Percentiles rank a stretch among this genome's conserved stretches.
Evolutionary conservation across 2,113 vertebrate species (phyloP).

Genomic region (Xenopus laevis): DNA sequence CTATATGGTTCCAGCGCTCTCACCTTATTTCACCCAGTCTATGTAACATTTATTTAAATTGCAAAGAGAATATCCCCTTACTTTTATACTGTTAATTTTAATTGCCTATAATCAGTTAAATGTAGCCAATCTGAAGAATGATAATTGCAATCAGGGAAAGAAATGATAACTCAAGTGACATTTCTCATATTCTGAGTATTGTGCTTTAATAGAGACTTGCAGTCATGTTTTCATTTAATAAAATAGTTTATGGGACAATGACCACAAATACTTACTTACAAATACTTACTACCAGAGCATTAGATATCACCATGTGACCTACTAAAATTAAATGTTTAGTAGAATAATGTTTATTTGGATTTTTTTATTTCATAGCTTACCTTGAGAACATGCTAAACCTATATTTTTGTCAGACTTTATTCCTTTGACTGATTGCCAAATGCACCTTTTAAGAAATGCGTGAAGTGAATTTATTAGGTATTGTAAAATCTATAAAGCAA

Average conservation of each 20-base stretch:
- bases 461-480: background rate
- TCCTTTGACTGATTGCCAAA: background rate
- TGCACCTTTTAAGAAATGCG: background rate
- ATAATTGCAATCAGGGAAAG: slow-evolving; percentile 1
- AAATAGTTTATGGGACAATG: slow-evolving; percentile 55
- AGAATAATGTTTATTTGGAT: no score
- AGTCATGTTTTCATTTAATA: slow-evolving; percentile 52
- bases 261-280: slow-evolving; percentile 51
- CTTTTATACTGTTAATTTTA: background rate
- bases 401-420: background rate
- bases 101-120: background rate
- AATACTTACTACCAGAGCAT: slow-evolving; percentile 19
- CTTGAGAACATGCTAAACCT: no score
- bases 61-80: no score
- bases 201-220: slow-evolving; percentile 3
- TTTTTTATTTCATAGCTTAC: no score
- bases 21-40: no score
- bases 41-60: no score
- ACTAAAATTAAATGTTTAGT: background rate
- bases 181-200: slow-evolving; percentile 34
- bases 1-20: no score
- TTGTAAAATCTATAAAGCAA: background rate
- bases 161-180: slow-evolving; percentile 45
- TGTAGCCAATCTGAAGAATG: background rate
- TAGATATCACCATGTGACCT: background rate